Conservation (phyloP, 2,113 vertebrate species). For the Fregata magnificens region DNA sequence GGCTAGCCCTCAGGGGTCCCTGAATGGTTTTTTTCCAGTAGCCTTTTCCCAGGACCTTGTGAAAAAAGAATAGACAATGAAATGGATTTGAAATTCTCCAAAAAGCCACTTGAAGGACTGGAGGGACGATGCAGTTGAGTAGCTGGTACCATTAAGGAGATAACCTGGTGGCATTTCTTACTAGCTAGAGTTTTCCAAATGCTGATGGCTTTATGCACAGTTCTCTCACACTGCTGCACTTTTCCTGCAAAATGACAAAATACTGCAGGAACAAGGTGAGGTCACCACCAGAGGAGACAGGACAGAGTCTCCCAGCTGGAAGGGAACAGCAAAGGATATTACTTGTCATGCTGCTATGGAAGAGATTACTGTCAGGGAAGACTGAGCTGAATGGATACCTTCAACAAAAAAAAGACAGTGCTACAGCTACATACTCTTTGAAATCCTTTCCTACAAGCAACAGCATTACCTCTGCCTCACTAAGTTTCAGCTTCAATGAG, state of each 20-base stretch:
- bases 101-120: not conserved
- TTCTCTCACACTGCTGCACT: not conserved
- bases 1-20: not conserved
- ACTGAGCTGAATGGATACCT: slow-evolving; percentile 25
- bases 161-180: not conserved
- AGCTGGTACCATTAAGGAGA: not conserved
- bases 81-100: not conserved
- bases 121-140: not conserved
- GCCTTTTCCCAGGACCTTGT: not conserved
- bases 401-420: not conserved
- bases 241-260: not conserved
- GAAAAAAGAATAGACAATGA: not conserved
- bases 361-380: slow-evolving; percentile 19
- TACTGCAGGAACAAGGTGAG: not conserved
- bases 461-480: not conserved
- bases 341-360: not conserved
- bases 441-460: not conserved
- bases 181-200: not conserved
- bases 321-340: not conserved
- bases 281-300: not conserved
- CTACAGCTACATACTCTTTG: not conserved
- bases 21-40: not conserved
- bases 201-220: not conserved
- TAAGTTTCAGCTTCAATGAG: not conserved
- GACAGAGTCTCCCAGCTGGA: not conserved